Conservation (phyloP, 2,113 vertebrate genomes). For the Tachysurus vachellii region DNA sequence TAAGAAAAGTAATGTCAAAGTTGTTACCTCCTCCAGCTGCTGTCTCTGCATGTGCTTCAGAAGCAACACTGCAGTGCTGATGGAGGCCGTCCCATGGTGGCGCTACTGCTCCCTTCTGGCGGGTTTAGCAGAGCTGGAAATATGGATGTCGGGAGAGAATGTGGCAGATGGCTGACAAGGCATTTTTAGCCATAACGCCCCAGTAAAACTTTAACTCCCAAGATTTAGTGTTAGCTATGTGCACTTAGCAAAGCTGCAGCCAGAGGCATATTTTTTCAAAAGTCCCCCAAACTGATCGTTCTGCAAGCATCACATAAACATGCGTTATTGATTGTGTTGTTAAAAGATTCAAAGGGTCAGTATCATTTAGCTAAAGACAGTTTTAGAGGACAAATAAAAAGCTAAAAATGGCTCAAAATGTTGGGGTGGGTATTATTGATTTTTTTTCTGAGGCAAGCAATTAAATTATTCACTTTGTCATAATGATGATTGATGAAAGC, state of each 20-base stretch:
- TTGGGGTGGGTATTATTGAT: slow-evolving; percentile 69
- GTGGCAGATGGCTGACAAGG: slow-evolving; percentile 99
- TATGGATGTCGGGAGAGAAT: slow-evolving; percentile 96
- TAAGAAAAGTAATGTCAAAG: slow-evolving; percentile 73
- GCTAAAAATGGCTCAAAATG: slow-evolving; percentile 71
- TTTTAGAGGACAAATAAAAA: slow-evolving; percentile 93
- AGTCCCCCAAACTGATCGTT: slow-evolving; percentile 98
- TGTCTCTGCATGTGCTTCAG: slow-evolving; percentile 27
- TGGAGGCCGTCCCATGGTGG: slow-evolving; percentile 86
- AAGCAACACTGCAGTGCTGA: slow-evolving; percentile 78
- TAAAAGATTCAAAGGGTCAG: slow-evolving; percentile 97
- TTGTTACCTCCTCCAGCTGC: slow-evolving; percentile 68
- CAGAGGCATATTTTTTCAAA: slow-evolving; percentile 88
- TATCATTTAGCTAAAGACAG: slow-evolving; percentile 94
- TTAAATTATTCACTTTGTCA: slow-evolving; percentile 74
- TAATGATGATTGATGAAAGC: slow-evolving; percentile 72
- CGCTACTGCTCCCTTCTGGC: slow-evolving; percentile 68
- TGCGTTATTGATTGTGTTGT: slow-evolving; percentile 98
- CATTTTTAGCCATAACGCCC: slow-evolving; percentile 99
- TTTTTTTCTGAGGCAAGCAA: slow-evolving; percentile 62
- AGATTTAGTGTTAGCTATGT: slow-evolving; percentile 95
- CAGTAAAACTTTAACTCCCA: slow-evolving; percentile 99
- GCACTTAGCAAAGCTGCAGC: slow-evolving; percentile 96
- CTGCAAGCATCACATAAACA: slow-evolving; percentile 97
- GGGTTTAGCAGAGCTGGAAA: slow-evolving; percentile 91